Evolutionary conservation across 2,888 invertebrate genomes (phyloP).

Genomic region (Agrotis clavis): DNA sequence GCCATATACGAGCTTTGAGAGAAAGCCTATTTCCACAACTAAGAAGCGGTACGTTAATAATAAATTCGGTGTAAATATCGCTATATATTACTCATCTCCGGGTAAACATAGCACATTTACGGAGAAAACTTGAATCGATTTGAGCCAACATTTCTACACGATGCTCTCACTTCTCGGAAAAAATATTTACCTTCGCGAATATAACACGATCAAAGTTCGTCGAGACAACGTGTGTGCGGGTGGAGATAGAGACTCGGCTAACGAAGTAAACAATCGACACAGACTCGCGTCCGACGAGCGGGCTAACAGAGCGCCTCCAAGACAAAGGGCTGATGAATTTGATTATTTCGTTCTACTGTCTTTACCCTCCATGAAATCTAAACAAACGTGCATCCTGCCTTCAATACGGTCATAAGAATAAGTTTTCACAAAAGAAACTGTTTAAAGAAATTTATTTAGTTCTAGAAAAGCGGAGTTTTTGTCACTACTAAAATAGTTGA

Average conservation of each 20-base stretch:
- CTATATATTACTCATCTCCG: conserved; percentile 40
- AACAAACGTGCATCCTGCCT: conserved; percentile 68
- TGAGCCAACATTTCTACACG: conserved; percentile 39
- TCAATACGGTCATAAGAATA: conserved; percentile 3
- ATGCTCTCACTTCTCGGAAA: conserved; percentile 51
- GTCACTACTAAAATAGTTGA: neutral
- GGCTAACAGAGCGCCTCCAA: conserved; percentile 78
- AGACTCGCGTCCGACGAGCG: conserved; percentile 81
- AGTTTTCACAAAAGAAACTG: neutral
- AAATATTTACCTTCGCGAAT: conserved; percentile 71
- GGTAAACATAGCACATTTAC: conserved; percentile 41
- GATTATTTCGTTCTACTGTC: conserved; percentile 82
- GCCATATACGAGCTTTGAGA: conserved; percentile 74
- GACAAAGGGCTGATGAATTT: conserved; percentile 86
- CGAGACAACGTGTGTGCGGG: conserved; percentile 78
- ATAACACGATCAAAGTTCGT: conserved; percentile 80
- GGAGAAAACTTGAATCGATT: conserved; percentile 39
- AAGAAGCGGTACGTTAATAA: conserved; percentile 71
- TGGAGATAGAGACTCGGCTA: conserved; percentile 81
- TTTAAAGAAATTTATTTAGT: neutral
- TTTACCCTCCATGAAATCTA: conserved; percentile 74
- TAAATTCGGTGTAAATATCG: conserved; percentile 62
- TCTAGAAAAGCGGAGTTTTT: conserved; percentile 1
- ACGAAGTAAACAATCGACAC: conserved; percentile 90
- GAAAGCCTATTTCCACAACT: conserved; percentile 77